Conservation (phyloP, 2,888 invertebrate genomes). For the Lycocerus yunnanus region DNA sequence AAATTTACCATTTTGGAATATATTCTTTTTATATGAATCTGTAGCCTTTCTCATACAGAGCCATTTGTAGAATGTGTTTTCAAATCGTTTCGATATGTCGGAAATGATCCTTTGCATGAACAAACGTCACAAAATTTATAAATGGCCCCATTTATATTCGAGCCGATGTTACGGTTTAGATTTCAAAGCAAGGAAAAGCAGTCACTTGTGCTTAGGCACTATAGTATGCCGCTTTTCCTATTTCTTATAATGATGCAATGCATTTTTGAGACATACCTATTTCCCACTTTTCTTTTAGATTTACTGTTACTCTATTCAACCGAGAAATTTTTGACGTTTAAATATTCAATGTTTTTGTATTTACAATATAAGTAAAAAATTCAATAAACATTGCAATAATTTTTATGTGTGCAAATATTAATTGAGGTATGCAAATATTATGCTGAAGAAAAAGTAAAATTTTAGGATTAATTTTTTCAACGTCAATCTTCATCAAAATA, state of each 20-base stretch:
- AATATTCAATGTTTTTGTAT: background rate
- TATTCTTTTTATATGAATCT: conserved; percentile 35
- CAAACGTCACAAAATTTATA: conserved; percentile 43
- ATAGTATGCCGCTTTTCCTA: conserved; percentile 15
- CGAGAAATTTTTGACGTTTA: background rate
- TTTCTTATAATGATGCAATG: conserved; percentile 15
- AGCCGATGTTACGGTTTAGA: conserved; percentile 36
- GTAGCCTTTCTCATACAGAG: conserved; percentile 31
- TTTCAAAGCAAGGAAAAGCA: conserved; percentile 34
- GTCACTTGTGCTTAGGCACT: conserved; percentile 33
- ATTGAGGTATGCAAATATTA: too few species aligned
- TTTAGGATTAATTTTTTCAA: background rate
- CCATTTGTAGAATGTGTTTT: conserved; percentile 39
- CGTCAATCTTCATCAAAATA: background rate
- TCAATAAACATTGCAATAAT: background rate
- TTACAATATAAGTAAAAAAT: background rate
- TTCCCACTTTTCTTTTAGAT: conserved; percentile 10
- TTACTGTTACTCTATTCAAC: background rate
- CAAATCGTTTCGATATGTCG: conserved; percentile 38
- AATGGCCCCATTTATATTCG: conserved; percentile 43
- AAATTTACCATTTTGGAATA: conserved; percentile 34
- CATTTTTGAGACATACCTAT: conserved; percentile 19
- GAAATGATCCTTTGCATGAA: conserved; percentile 42
- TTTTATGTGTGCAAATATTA: background rate
- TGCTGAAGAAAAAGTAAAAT: background rate